A percentile compares a stretch with the other conserved stretches of the same genome.
phyloP scores from a whole-genome alignment of 2,113 vertebrate genomes.

The Ameiurus melas region DNA sequence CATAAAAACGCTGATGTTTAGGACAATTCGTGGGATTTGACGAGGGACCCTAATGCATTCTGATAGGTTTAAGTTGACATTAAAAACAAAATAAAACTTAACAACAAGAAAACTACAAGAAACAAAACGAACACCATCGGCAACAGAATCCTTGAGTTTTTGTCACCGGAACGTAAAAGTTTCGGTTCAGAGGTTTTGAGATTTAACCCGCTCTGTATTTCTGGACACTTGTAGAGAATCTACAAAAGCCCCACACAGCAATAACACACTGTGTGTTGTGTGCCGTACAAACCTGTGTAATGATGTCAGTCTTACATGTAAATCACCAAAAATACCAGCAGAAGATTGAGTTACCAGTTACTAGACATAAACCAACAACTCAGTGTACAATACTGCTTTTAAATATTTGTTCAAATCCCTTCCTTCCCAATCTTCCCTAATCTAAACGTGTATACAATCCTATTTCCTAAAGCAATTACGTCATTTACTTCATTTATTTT shows the following conservation, averaged over 20 bases:
- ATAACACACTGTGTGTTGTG: constrained; percentile 4
- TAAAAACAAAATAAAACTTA: neutral
- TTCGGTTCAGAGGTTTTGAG: neutral
- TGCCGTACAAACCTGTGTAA: constrained; percentile 8
- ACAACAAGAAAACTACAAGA: neutral
- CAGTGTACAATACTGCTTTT: neutral
- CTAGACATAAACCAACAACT: constrained; percentile 25
- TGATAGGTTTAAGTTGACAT: neutral
- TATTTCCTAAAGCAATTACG: constrained; percentile 26
- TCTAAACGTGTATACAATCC: constrained; percentile 11
- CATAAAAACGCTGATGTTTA: neutral
- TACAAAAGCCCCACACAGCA: neutral
- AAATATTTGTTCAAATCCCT: constrained; percentile 26
- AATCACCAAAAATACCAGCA: constrained; percentile 28
- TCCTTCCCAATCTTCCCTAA: constrained; percentile 7
- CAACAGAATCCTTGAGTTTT: neutral
- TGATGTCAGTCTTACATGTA: constrained; percentile 15
- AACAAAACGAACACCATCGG: neutral
- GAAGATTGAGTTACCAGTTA: constrained; percentile 14
- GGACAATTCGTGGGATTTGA: neutral
- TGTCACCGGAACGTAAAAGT: neutral
- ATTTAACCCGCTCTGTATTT: constrained; percentile 10
- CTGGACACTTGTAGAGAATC: neutral
- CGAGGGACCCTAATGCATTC: too few relatives aligned
- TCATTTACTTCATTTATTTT: constrained; percentile 22